Base-by-base conservation (phyloP, 2,797 vertebrate species). In the Octomys mimax region DNA sequence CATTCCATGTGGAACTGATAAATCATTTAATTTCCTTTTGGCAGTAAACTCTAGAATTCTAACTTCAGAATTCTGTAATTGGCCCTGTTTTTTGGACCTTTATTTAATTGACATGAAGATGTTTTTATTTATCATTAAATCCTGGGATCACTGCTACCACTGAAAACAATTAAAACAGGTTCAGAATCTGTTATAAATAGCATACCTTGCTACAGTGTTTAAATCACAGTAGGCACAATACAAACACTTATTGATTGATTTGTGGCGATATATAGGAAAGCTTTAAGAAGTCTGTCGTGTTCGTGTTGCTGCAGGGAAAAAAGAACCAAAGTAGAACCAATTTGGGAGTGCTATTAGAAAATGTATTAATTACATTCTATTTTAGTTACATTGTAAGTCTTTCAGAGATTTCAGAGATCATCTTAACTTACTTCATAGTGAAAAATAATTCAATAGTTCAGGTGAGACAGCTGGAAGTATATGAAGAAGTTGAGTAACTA, bases 21-120 rank as follows among this genome's bases (percentile, higher is more conserved):
- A 83, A 71, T 73, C 91, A 19, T 94, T 93, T 92, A 33, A 78
- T 94, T 97, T 94, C 46, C 64, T 94, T 92, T 83, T 89, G 78
- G 70, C 81, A 92, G 71, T 92, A 91, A 93, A 54, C 26, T 85
- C 79, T 94, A 59, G 36, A 92, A 96, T 83, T 89, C 52, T 71
- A 62, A 91, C n/a, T 93, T 52, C 28, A 95, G 64, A 62, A 46
- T 26, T 86, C 24, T 91, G 85, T 89, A 75, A 92, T 81, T 95
- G 82, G 28, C 13, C 26, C 54, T 57, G 52, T 33, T 96, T 90
- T 97, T 68, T 96, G 81, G 81, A 36, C 52, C 92, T 90, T 91
- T 89, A 91, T 89, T 89, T 95, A 87, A 90, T 62, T 95, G 78
- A 85, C 33, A 87, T 89, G 33, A 83, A 93, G 39, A 78, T 80